Evolutionary conservation across 2,113 vertebrate species (phyloP).

Genomic region (Xiphophorus hellerii): DNA sequence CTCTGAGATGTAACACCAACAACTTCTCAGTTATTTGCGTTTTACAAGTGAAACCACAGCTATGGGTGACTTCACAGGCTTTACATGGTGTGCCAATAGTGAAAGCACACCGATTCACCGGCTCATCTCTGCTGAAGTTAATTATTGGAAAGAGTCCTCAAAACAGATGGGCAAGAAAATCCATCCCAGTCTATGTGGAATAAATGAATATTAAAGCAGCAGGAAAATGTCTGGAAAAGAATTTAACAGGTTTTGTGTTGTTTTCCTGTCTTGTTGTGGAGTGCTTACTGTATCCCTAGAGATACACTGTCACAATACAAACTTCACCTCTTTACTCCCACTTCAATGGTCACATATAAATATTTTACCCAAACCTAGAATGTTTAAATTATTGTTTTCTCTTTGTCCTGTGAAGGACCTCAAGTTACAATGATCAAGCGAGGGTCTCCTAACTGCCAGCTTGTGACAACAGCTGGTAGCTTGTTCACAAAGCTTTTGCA

Average conservation of each 20-base stretch:
- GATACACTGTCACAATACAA: neutral
- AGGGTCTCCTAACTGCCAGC: neutral
- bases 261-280: neutral
- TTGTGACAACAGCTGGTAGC: neutral
- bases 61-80: slow-evolving; percentile 15
- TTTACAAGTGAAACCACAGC: neutral
- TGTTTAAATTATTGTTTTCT: neutral
- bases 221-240: slow-evolving; percentile 1
- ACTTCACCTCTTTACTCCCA: neutral
- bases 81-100: slow-evolving; percentile 25
- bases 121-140: slow-evolving; percentile 44
- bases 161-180: slow-evolving; percentile 42
- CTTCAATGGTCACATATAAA: too few relatives aligned
- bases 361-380: neutral
- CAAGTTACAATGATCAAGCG: neutral
- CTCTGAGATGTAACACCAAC: neutral
- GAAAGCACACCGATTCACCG: slow-evolving; percentile 50
- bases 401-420: neutral
- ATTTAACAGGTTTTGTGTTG: neutral
- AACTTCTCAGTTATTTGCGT: neutral
- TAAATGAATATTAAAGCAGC: slow-evolving; percentile 18
- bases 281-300: neutral
- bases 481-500: neutral
- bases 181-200: slow-evolving; percentile 17
- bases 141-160: slow-evolving; percentile 36